Conservation (phyloP, 2,888 invertebrate species). For the Idaea straminata region DNA sequence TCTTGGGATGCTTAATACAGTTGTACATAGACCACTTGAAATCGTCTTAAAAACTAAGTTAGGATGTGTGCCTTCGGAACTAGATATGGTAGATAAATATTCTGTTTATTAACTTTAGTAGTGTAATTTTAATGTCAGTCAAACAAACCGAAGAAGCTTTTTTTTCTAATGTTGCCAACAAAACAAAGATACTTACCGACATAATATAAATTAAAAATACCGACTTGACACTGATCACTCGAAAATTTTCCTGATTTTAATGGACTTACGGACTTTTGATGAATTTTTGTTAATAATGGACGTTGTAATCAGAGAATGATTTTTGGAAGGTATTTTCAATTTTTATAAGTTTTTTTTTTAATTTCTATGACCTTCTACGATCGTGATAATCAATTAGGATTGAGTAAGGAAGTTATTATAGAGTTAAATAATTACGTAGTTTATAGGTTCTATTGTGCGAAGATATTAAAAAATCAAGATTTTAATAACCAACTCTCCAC, state of each 20-base stretch:
- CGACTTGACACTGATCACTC: slow-evolving; percentile 51
- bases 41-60: too few relatives aligned
- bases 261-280: not conserved
- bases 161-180: not conserved
- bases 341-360: not conserved
- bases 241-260: slow-evolving; percentile 21
- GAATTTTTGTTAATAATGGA: slow-evolving; percentile 44
- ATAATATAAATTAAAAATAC: slow-evolving; percentile 68
- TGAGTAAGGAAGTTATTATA: too few relatives aligned
- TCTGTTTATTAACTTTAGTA: slow-evolving; percentile 12
- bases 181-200: slow-evolving; percentile 24
- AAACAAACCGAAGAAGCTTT: slow-evolving; percentile 12
- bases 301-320: slow-evolving; percentile 43
- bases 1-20: too few relatives aligned
- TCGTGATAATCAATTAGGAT: too few relatives aligned
- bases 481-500: too few relatives aligned
- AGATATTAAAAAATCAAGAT: too few relatives aligned
- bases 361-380: not conserved
- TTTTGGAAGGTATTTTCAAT: slow-evolving; percentile 26
- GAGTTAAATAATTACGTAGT: too few relatives aligned
- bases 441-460: too few relatives aligned
- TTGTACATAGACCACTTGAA: too few relatives aligned
- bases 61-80: too few relatives aligned
- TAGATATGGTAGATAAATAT: too few relatives aligned
- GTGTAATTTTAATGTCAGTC: slow-evolving; percentile 11